Base-by-base conservation (phyloP, 2,888 invertebrate species). In the Alentia gelatinosa region DNA sequence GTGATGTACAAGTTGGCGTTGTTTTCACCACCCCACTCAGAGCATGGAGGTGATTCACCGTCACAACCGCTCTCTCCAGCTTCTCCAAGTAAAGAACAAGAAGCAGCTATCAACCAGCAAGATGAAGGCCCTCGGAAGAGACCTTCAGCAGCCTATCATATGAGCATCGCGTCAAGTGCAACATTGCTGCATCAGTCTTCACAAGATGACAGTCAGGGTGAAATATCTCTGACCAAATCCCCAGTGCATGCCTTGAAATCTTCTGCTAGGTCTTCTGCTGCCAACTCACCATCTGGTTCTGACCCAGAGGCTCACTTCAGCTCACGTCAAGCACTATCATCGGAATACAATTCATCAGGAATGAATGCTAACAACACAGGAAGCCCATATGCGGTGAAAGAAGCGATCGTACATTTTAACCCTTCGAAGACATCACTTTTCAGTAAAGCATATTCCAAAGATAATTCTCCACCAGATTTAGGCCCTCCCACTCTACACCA, bases 61-160 rank as follows among this genome's bases (percentile, higher is more conserved):
- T 95, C 95, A 26, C 92, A 93, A 86, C 94, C 95, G 7, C 91
- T 94, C n/a, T 94, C 95, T 68, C 95, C 95, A 19, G 93, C 93
- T 88, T 94, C 94, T 37, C 91, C 93, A 3, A n/a, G 4, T 9
- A 30, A 37, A 33, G 89, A 91, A 33, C 35, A 84, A 40, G 83
- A 42, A 56, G 74, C 47, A 1, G 37, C 63, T 1, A 35, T 30
- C 35, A 56, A 90, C 30, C 23, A 63, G 30, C 86, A 86, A 42
- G 86, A 86, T 19, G 86, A 47, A 0, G 86, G 86, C 0, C 86
- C 86, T 1, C 42, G 86, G n/a, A 86, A 42, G 33, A 42, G 0
- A 26, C 86, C 42, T 1, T 30, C 42, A 1, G n/a, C 86, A 1
- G 79, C 39, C 4, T 79, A 79, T n/a, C 86, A 86, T 4, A 47